Evolutionary conservation across 2,113 vertebrate species (phyloP).

Genomic region (Xerus inauris): DNA sequence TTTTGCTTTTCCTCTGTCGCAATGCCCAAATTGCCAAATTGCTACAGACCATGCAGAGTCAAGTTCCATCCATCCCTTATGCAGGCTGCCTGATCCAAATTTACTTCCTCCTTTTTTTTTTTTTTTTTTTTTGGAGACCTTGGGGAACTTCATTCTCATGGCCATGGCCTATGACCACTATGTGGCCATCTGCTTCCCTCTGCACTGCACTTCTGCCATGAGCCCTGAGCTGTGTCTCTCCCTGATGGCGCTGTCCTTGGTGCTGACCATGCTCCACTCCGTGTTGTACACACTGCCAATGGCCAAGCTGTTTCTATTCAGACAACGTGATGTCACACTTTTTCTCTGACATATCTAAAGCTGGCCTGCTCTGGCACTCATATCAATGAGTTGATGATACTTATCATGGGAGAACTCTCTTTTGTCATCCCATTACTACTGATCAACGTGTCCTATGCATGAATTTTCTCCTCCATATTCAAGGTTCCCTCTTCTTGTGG

Average conservation of each 20-base stretch:
- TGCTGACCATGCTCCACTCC: conserved; percentile 10
- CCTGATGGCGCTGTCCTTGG: conserved; percentile 64
- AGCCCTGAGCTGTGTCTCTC: background rate
- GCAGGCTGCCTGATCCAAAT: conserved; percentile 53
- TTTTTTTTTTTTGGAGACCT: conserved; percentile 69
- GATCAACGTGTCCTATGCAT: conserved; percentile 63
- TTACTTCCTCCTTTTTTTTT: too few relatives aligned
- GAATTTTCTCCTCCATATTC: conserved; percentile 67
- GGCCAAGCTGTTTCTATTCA: conserved; percentile 56
- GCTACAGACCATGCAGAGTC: background rate
- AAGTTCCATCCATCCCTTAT: background rate
- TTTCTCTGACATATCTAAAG: conserved; percentile 80
- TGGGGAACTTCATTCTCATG: conserved; percentile 70
- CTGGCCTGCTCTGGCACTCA: conserved; percentile 73
- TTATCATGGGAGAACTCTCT: conserved; percentile 43
- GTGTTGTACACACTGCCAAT: conserved; percentile 68
- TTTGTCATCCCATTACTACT: conserved; percentile 58
- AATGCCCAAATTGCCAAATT: conserved; percentile 17
- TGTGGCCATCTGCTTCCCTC: background rate
- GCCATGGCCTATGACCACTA: background rate
- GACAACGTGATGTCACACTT: conserved; percentile 76
- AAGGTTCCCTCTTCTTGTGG: conserved; percentile 48
- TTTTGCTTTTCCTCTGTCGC: conserved; percentile 64
- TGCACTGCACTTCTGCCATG: conserved; percentile 73
- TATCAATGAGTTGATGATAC: conserved; percentile 67